Base-by-base conservation (phyloP, 1,140 invertebrate species). In the Mactra quadrangularis region DNA sequence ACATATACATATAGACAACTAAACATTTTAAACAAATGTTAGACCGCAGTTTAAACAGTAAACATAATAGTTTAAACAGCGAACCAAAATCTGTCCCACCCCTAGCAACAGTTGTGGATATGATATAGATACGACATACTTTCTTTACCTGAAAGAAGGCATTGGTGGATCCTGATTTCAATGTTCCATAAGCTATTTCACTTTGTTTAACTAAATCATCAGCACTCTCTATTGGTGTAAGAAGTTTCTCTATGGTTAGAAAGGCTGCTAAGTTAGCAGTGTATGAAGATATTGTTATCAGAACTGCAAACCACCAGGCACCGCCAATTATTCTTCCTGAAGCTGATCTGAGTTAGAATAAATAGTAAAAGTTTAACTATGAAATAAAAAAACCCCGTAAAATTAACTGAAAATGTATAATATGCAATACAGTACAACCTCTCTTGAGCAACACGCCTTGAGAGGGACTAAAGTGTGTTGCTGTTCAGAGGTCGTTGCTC, bases 211-310 rank as follows among this genome's bases (percentile, higher is more conserved):
- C 89, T 2, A 93, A 71, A 59, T 93, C 91, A 47, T 92, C 92
- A 6, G 88, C 92, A 29, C 88, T 88, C 64, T 92, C 89, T 57
- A 93, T 92, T 1, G 92, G 92, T 1, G 89, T 86, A 3, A 89
- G 74, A 86, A 93, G 89, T 33, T 88, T 86, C 75, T 92, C 90
- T 53, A 93, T 89, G 19, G 92, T 93, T 19, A 93, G 86, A 75
- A 93, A 93, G 47, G 92, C 92, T 15, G 91, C 92, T 60, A 93
- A 83, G 76, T 93, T 93, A 50, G 92, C 92, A 11, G 92, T 93
- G 71, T 93, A 93, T n/a, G 92, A 92, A n/a, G 91, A 92, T 57
- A 93, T 92, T 57, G 91, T 88, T 52, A 93, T 93, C 11, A 93
- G 82, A 45, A 91, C 90, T 77, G 92, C 92, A 74, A 91, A 92